A percentile compares a stretch with the other conserved stretches of the same genome.
Conservation (phyloP, 1,140 invertebrate species). For the Dryas iulia region DNA sequence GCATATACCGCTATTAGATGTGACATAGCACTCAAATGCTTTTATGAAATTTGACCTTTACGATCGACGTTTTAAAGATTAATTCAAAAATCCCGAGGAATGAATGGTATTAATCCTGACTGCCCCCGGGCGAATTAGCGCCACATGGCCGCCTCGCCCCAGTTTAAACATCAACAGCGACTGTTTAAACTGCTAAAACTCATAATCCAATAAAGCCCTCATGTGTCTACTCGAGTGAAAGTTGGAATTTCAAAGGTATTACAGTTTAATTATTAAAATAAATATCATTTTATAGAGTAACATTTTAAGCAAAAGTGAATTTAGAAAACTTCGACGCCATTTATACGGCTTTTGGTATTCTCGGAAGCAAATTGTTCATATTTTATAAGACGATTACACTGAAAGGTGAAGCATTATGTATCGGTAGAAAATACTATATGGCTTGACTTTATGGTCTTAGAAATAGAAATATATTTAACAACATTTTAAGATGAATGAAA, state of each 20-base stretch:
- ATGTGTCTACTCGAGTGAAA: conserved; percentile 46
- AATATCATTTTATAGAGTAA: conserved; percentile 14
- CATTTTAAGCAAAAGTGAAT: neutral
- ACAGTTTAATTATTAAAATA: conserved; percentile 28
- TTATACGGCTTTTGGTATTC: neutral
- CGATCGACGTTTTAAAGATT: conserved; percentile 25
- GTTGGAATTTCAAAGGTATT: conserved; percentile 40
- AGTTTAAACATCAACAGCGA: conserved; percentile 52
- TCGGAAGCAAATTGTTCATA: neutral
- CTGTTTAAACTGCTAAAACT: conserved; percentile 67
- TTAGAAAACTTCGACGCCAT: neutral
- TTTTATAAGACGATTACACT: conserved; percentile 14
- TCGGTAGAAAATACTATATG: neutral
- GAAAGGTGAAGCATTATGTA: conserved; percentile 10
- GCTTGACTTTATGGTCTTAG: neutral
- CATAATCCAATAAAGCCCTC: conserved; percentile 67
- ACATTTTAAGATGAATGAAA: no score
- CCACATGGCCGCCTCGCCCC: conserved; percentile 45
- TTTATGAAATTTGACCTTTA: conserved; percentile 34
- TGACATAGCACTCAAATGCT: conserved; percentile 14
- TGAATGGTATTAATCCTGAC: conserved; percentile 39
- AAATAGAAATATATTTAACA: neutral
- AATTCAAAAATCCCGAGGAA: conserved; percentile 21
- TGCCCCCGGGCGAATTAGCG: conserved; percentile 49
- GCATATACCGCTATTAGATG: neutral